Evolutionary conservation across 2,888 invertebrate species (phyloP).

Genomic region (Nomada fabriciana): DNA sequence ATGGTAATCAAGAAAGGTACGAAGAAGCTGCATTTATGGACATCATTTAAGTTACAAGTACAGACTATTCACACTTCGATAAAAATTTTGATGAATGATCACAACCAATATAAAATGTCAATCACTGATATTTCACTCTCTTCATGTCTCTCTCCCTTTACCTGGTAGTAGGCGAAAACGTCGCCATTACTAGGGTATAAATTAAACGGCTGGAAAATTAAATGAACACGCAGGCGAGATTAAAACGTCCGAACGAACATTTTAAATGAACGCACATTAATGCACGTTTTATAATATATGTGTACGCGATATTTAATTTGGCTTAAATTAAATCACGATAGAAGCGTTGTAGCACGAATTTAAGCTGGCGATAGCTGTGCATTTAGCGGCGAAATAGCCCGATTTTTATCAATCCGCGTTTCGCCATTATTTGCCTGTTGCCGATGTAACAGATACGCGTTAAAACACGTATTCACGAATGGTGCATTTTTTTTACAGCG

Average conservation of each 20-base stretch:
- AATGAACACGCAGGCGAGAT: slow-evolving; percentile 35
- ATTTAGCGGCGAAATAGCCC: slow-evolving; percentile 1
- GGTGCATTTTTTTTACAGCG: neutral
- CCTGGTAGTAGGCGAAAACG: neutral
- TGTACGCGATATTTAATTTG: slow-evolving; percentile 57
- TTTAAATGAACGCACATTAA: slow-evolving; percentile 52
- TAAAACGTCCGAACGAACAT: slow-evolving; percentile 39
- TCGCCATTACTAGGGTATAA: slow-evolving; percentile 22
- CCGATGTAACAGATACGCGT: slow-evolving; percentile 33
- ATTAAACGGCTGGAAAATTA: slow-evolving; percentile 9
- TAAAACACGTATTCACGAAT: slow-evolving; percentile 9
- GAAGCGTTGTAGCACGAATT: slow-evolving; percentile 40
- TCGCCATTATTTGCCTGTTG: slow-evolving; percentile 49
- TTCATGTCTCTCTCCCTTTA: no score
- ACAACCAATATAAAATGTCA: neutral
- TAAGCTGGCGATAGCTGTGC: slow-evolving; percentile 6
- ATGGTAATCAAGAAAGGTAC: neutral
- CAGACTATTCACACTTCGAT: no score
- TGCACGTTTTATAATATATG: slow-evolving; percentile 39
- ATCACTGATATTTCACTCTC: neutral
- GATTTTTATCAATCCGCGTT: slow-evolving; percentile 49
- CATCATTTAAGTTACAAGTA: no score
- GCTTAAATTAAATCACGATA: slow-evolving; percentile 57
- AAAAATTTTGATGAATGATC: neutral
- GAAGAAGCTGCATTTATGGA: neutral